These are phyloP conservation scores for Leptinotarsa peninsularis DNA, from an alignment of 2,888 invertebrate species.

Conservation along the genomic window DNA sequence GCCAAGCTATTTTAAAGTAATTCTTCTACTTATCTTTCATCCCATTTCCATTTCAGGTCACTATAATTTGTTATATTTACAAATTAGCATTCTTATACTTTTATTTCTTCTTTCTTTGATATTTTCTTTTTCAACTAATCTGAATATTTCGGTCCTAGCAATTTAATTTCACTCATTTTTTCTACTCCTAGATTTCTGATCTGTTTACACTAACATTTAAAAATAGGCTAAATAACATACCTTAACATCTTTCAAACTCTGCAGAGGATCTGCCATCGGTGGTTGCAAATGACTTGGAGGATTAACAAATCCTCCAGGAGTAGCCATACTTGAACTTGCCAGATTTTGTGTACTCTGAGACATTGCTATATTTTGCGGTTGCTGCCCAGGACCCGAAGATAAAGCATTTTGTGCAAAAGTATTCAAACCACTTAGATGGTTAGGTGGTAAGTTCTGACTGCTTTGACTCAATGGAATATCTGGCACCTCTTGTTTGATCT, in stretches of 20 bases:
- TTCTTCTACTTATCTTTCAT: too few species aligned
- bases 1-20: too few species aligned
- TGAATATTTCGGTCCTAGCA: too few species aligned
- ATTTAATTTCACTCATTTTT: too few species aligned
- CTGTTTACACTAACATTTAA: too few species aligned
- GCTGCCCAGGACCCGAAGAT: slow-evolving; percentile 32
- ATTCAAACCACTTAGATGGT: slow-evolving; percentile 47
- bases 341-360: slow-evolving; percentile 48
- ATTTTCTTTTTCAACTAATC: too few species aligned
- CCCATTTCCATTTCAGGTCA: too few species aligned
- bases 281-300: slow-evolving; percentile 49
- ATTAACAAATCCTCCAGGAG: slow-evolving; percentile 49
- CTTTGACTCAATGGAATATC: slow-evolving; percentile 60
- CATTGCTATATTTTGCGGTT: slow-evolving; percentile 35
- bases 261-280: slow-evolving; percentile 73
- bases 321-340: slow-evolving; percentile 34
- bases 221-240: slow-evolving; percentile 61
- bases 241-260: slow-evolving; percentile 84
- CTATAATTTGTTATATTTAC: too few species aligned
- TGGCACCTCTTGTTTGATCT: slow-evolving; percentile 77
- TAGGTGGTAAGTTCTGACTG: slow-evolving; percentile 41
- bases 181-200: too few species aligned
- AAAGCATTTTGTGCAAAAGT: slow-evolving; percentile 30
- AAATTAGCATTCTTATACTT: too few species aligned
- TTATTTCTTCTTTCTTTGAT: too few species aligned